Base-by-base conservation (phyloP, 1,140 invertebrate genomes). In the Charaxes varanes region DNA sequence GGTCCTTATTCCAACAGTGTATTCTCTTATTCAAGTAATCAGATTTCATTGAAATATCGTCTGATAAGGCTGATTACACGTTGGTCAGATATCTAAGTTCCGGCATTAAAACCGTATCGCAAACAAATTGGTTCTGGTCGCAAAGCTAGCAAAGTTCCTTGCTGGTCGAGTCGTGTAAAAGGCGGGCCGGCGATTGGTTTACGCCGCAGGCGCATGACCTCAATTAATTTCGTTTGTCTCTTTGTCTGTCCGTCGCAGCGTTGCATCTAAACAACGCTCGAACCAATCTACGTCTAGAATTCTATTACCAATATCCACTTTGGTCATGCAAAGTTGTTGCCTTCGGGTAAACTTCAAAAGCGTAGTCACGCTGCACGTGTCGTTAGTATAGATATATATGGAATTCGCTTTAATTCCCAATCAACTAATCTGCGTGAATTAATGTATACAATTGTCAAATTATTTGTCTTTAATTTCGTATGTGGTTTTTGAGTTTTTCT, bases 221-320 rank as follows among this genome's bases (percentile, higher is more conserved):
- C 60, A 71, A 81, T 81, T 77, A 81, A 74, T 74, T 77, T 78
- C 71, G 73, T 81, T 76, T 74, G 67, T 76, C 62, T 78, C 76
- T 74, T 77, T 72, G 73, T 68, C 59, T 57, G 56, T 52, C 53
- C 54, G 45, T 46, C 51, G 54, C 53, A 56, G 46, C 48, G 36
- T 47, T 52, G 34, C 44, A 37, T 60, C 53, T 73, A 70, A 71
- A 74, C 61, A 66, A 52, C 60, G 54, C 64, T 57, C 56, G 48
- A 65, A 58, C 47, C 54, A 60, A 68, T 73, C 66, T 73, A 62
- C 50, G 59, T 56, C 49, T 49, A 40, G 53, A 68, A 81, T 62
- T 78, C 61, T 62, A 81, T 78, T 78, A 81, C 58, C 42, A 56
- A 79, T 65, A 61, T 60, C 57, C 61, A 62, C 58, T 62, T 60